phyloP scores from a whole-genome alignment of 2,888 invertebrate species.

The Drosophila heteroneura region DNA sequence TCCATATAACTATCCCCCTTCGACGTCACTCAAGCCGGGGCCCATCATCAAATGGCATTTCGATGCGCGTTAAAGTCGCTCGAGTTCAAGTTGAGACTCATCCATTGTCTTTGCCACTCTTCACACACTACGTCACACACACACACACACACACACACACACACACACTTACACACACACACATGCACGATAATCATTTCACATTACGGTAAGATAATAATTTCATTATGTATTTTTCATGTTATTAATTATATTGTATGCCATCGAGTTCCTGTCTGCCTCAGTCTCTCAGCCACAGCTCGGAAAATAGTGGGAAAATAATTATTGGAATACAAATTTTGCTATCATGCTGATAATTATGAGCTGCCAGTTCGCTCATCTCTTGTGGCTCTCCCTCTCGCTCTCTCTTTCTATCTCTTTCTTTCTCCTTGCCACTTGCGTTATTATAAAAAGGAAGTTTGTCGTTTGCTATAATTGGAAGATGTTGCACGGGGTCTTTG shows the following conservation, averaged over 20 bases:
- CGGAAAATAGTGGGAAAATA: conserved; percentile 75
- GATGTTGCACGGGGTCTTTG: conserved; percentile 24
- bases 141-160: conserved; percentile 35
- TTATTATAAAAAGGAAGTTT: conserved; percentile 56
- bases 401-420: neutral
- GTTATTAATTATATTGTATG: conserved; percentile 77
- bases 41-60: conserved; percentile 49
- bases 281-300: conserved; percentile 13
- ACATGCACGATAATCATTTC: conserved; percentile 70
- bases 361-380: conserved; percentile 20
- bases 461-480: conserved; percentile 56
- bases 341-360: conserved; percentile 76
- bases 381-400: neutral
- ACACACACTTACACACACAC: conserved; percentile 31
- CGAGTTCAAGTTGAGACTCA: conserved; percentile 56
- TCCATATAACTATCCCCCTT: neutral
- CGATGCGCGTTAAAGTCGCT: conserved; percentile 60
- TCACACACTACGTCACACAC: conserved; percentile 51
- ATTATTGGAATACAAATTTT: conserved; percentile 74
- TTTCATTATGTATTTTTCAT: conserved; percentile 80
- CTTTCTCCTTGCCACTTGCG: conserved; percentile 1
- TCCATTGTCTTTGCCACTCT: conserved; percentile 66
- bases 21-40: neutral
- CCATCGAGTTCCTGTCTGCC: conserved; percentile 56
- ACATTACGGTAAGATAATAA: conserved; percentile 79